Evolutionary conservation across 2,113 vertebrate species (phyloP).

Genomic region (Gambusia affinis): DNA sequence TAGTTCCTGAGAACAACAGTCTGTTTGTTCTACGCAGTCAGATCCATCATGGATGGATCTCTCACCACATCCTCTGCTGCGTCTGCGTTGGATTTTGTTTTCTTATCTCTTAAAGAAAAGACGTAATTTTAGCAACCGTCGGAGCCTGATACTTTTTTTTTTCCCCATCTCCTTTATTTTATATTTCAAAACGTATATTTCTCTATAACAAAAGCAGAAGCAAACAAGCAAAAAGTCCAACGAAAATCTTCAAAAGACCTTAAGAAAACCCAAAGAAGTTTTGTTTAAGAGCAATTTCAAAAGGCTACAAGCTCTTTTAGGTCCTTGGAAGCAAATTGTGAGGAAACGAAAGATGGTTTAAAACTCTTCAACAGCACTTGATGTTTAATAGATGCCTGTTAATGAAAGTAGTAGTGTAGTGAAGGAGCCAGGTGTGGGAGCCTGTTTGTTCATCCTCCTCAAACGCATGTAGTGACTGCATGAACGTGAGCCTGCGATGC

Average conservation of each 20-base stretch:
- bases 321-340: not conserved
- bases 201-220: not conserved
- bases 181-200: not conserved
- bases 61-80: not conserved
- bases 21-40: too few species aligned
- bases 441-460: slow-evolving; percentile 36
- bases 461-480: slow-evolving; percentile 60
- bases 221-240: not conserved
- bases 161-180: too few species aligned
- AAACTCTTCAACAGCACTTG: not conserved
- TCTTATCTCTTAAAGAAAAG: too few species aligned
- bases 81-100: not conserved
- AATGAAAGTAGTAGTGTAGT: not conserved
- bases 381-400: slow-evolving; percentile 41
- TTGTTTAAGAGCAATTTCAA: not conserved
- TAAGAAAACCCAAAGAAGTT: too few species aligned
- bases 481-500: slow-evolving; percentile 41
- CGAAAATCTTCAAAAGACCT: not conserved
- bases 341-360: not conserved
- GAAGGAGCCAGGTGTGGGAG: slow-evolving; percentile 6
- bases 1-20: too few species aligned
- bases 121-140: not conserved
- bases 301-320: not conserved
- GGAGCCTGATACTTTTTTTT: too few species aligned
- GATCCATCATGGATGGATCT: not conserved